Conservation (phyloP, 2,113 vertebrate genomes). For the Larimichthys polyactis region DNA sequence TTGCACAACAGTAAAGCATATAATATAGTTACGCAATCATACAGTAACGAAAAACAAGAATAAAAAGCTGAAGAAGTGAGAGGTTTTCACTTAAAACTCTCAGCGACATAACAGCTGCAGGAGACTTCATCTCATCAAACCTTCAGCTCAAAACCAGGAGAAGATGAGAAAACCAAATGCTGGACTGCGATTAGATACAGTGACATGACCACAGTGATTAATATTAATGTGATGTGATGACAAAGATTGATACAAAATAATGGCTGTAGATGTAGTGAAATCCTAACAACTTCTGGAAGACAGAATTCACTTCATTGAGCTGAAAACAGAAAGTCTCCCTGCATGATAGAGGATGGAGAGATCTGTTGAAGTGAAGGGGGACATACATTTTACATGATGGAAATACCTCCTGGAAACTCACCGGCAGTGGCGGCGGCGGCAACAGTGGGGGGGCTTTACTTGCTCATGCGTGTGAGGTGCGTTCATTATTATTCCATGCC, state of each 20-base stretch:
- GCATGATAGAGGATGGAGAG: constrained; percentile 13
- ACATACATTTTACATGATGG: constrained; percentile 68
- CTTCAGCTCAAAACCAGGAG: not conserved
- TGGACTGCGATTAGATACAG: not conserved
- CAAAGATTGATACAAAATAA: not conserved
- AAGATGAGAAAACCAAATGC: constrained; percentile 10
- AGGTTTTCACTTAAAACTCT: not conserved
- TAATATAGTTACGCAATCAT: not conserved
- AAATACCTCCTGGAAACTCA: constrained; percentile 62
- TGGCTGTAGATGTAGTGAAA: not conserved
- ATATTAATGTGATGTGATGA: not conserved
- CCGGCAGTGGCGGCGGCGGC: not conserved
- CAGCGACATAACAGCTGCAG: not conserved
- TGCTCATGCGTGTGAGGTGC: constrained; percentile 57
- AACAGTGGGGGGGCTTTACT: constrained; percentile 29
- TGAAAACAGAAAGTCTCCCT: not conserved
- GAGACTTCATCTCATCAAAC: not conserved
- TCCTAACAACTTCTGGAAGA: not conserved
- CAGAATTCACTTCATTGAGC: not conserved
- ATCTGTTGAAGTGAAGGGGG: constrained; percentile 21
- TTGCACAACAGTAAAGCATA: not conserved
- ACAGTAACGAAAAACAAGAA: constrained; percentile 8
- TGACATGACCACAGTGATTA: not conserved
- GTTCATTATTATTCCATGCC: constrained; percentile 75
- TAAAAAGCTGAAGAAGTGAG: not conserved